These are phyloP conservation scores for Platanista minor DNA, from an alignment of 2,113 vertebrate genomes.

Conservation along the genomic window DNA sequence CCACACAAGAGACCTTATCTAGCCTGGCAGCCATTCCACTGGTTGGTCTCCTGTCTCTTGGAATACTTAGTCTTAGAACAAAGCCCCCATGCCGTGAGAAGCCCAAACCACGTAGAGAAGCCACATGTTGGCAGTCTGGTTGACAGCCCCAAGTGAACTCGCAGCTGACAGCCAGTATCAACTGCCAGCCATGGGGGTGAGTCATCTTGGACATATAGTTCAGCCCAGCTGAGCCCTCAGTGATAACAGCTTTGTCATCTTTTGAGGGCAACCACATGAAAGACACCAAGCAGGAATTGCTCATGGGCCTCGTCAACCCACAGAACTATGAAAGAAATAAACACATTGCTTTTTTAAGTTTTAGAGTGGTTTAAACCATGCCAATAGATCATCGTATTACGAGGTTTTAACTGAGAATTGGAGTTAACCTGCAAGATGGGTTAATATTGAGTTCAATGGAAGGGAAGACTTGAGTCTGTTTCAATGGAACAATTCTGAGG, in stretches of 20 bases:
- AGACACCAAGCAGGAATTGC: neutral
- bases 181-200: neutral
- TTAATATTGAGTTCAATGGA: neutral
- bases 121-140: neutral
- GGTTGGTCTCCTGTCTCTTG: neutral
- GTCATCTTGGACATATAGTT: neutral
- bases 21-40: neutral
- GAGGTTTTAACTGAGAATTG: neutral
- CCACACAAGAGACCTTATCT: neutral
- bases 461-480: neutral
- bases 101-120: neutral
- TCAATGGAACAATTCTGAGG: neutral
- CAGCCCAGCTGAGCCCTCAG: neutral
- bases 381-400: neutral
- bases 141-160: neutral
- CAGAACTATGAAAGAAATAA: neutral
- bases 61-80: neutral
- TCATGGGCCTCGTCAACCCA: neutral
- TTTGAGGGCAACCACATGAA: neutral
- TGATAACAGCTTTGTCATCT: neutral
- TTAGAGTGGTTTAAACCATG: neutral
- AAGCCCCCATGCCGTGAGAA: neutral
- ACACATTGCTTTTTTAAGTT: neutral
- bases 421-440: neutral
- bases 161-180: neutral